A percentile compares a stretch with the other conserved stretches of the same genome.
Evolutionary conservation across 2,888 invertebrate species (phyloP).

Genomic region (Protophormia terraenovae): DNA sequence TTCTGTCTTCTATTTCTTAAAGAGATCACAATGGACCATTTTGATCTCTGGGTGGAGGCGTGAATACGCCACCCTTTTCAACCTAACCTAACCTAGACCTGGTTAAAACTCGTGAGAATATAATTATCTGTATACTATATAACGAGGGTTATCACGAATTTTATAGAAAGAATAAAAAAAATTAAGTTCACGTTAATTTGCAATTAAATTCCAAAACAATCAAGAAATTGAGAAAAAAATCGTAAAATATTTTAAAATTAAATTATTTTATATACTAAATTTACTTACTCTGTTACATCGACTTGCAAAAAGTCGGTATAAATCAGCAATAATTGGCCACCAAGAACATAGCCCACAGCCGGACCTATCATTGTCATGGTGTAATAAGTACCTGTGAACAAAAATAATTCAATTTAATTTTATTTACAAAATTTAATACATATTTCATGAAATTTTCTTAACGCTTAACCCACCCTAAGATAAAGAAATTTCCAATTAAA

Average conservation of each 20-base stretch:
- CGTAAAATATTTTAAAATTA: not conserved
- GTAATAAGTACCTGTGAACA: slow-evolving; percentile 87
- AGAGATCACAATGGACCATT: too few relatives aligned
- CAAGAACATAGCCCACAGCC: slow-evolving; percentile 91
- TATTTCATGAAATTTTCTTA: not conserved
- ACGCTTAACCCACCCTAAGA: not conserved
- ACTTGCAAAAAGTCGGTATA: slow-evolving; percentile 88
- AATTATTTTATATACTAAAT: not conserved
- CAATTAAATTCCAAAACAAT: too few relatives aligned
- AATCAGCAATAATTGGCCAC: slow-evolving; percentile 90
- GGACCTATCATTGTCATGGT: slow-evolving; percentile 92
- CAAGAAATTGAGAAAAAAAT: too few relatives aligned
- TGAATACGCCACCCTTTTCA: too few relatives aligned
- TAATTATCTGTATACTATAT: too few relatives aligned
- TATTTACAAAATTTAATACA: not conserved
- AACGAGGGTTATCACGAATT: too few relatives aligned
- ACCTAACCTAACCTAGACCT: too few relatives aligned
- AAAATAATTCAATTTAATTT: not conserved
- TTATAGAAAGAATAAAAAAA: too few relatives aligned
- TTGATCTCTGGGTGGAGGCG: too few relatives aligned
- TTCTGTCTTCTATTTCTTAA: too few relatives aligned
- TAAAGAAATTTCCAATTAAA: slow-evolving; percentile 20
- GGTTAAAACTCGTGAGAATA: too few relatives aligned
- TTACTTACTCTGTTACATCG: slow-evolving; percentile 86
- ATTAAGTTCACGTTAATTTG: too few relatives aligned